Conservation (phyloP, 64 coral and sea anemone species). For the Catalaphyllia jardinei region DNA sequence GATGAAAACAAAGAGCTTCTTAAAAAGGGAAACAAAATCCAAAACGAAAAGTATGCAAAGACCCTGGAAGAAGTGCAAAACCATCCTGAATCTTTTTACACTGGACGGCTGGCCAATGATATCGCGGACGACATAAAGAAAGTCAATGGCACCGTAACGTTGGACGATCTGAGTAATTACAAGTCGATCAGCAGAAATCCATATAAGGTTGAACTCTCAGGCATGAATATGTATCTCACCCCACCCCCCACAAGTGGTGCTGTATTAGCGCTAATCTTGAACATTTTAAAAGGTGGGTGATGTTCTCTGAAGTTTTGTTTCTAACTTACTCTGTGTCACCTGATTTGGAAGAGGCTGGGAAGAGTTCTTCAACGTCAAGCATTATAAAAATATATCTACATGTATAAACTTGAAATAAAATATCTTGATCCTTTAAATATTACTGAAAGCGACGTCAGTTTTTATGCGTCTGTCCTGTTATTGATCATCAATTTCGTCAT, state of each 20-base stretch:
- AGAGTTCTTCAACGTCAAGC: no score
- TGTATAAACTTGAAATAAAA: no score
- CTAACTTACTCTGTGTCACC: no score
- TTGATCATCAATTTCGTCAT: no score
- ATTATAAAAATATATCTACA: no score
- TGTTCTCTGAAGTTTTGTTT: no score
- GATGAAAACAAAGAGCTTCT: slow-evolving; percentile 41
- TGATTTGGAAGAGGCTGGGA: no score
- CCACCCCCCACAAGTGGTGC: slow-evolving; percentile 42
- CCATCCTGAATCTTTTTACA: slow-evolving; percentile 79
- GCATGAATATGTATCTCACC: slow-evolving; percentile 62
- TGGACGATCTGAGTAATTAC: slow-evolving; percentile 31
- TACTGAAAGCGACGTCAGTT: no score
- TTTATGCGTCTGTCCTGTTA: no score
- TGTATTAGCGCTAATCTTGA: slow-evolving; percentile 29
- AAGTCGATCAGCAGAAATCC: not conserved
- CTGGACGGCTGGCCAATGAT: slow-evolving; percentile 52
- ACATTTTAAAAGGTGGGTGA: slow-evolving; percentile 53
- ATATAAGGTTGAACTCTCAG: slow-evolving; percentile 32
- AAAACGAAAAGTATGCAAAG: slow-evolving; percentile 42
- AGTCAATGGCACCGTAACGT: slow-evolving; percentile 1
- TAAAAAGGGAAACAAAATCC: slow-evolving; percentile 7
- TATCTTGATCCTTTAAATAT: no score
- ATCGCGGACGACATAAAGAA: slow-evolving; percentile 21
- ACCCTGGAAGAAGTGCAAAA: slow-evolving; percentile 66